Evolutionary conservation across 2,113 vertebrate species (phyloP), one percentile per base, ranked within the genome.

Genomic region (Mesoclemmys tuberculata): DNA sequence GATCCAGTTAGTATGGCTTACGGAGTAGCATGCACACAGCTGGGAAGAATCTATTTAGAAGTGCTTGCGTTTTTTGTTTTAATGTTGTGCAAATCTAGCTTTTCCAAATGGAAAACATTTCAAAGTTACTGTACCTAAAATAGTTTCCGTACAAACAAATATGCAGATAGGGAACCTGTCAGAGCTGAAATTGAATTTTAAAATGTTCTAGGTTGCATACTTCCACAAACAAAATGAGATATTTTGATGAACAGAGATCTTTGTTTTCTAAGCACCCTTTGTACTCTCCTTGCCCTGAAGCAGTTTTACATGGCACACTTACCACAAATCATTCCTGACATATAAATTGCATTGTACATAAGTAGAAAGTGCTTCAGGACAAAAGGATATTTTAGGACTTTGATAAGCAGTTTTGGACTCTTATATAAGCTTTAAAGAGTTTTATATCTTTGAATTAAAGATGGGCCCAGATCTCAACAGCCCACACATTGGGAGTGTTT

Each of bases 391-490:
- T 93, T 90, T 84, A 71, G 26, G 14, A 71, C 2, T 89, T 61
- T 4, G 6, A 8, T 77, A 46, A 77, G 74, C 74, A 14, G 41
- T 77, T 77, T 77, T 3, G 41, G 41, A 13, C 71, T 75, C 38
- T 77, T 44, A 46, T 83, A 93, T 85, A 77, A 87, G 12, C 79
- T 94, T 71, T 85, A 82, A 38, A 82, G 48, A 90, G 61, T 26
- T 95, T 52, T 61, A 49, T 38, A 79, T 2, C 54, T 61, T 95
- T 93, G 88, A n/a, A 87, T 83, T 85, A 55, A 93, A 90, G 64
- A 89, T 38, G n/a, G n/a, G 21, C 2, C 2, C 41, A 24, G 56
- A 46, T 58, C 61, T 55, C 74, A 79, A 85, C 2, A 46, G 41
- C 75, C 80, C 51, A 46, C 38, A 46, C 26, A 27, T 26, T 77